Evolutionary conservation across 2,888 invertebrate genomes (phyloP).

Genomic region (Leptura quadrifasciata): DNA sequence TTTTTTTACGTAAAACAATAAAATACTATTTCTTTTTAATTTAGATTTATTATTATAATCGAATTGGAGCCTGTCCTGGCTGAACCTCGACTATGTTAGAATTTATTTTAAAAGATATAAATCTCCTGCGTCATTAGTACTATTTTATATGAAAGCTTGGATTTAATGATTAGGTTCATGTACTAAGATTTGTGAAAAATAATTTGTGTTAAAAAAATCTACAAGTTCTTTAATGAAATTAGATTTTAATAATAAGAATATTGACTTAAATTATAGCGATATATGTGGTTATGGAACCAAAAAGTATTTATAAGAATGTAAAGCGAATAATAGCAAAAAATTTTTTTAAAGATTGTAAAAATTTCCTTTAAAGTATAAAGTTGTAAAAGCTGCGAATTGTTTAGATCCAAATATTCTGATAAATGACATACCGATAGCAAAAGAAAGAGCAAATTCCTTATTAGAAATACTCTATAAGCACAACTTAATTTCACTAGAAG

Average conservation of each 20-base stretch:
- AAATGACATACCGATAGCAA: not conserved
- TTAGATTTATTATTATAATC: too few relatives aligned
- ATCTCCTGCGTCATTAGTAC: not conserved
- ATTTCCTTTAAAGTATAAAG: not conserved
- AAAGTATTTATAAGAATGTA: not conserved
- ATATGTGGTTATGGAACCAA: conserved; percentile 5
- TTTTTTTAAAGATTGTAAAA: conserved; percentile 2
- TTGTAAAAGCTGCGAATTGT: not conserved
- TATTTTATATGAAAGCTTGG: not conserved
- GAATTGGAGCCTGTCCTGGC: too few relatives aligned
- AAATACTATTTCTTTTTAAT: too few relatives aligned
- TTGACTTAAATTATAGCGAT: not conserved
- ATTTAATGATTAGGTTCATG: not conserved
- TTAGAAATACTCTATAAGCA: not conserved
- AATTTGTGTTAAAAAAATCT: not conserved
- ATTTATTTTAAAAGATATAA: not conserved
- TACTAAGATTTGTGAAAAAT: not conserved
- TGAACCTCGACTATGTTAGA: too few relatives aligned
- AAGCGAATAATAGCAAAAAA: not conserved
- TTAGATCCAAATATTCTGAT: not conserved
- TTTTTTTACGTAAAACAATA: too few relatives aligned
- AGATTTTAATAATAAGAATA: not conserved
- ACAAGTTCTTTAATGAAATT: conserved; percentile 12
- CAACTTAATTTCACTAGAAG: too few relatives aligned
- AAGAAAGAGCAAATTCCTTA: not conserved